These are phyloP conservation scores for Amphimallon solstitiale DNA, from an alignment of 2,888 invertebrate genomes.

Conservation along the genomic window DNA sequence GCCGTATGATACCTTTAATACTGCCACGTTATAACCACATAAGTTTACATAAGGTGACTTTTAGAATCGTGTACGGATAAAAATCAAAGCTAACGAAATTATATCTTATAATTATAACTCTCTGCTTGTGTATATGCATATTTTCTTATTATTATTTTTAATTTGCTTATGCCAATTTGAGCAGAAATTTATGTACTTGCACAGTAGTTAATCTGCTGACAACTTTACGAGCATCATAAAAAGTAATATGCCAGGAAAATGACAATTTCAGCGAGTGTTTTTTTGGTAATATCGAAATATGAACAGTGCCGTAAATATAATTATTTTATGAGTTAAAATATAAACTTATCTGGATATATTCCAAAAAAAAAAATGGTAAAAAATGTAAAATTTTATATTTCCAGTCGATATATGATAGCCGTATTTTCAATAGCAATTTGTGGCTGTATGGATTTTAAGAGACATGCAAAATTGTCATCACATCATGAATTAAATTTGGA, in stretches of 20 bases:
- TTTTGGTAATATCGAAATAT: conserved; percentile 9
- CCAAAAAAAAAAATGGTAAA: no score
- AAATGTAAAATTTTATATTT: no score
- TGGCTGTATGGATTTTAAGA: no score
- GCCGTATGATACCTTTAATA: conserved; percentile 6
- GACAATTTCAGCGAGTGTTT: conserved; percentile 28
- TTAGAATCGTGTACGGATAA: not conserved
- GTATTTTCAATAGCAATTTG: no score
- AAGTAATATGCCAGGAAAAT: conserved; percentile 27
- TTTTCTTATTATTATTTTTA: conserved; percentile 13
- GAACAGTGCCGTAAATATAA: conserved; percentile 5
- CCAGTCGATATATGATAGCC: no score
- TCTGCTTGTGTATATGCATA: not conserved
- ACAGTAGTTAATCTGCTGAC: conserved; percentile 33
- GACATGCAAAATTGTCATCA: no score
- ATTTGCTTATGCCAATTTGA: conserved; percentile 17
- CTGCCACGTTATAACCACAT: not conserved
- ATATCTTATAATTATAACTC: no score
- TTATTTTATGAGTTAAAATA: conserved; percentile 17
- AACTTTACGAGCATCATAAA: conserved; percentile 34
- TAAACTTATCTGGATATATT: no score
- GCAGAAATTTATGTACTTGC: conserved; percentile 23
- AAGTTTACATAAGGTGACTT: conserved; percentile 1
- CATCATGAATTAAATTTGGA: no score
- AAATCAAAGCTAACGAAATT: no score